Percentiles rank a stretch among this genome's conserved stretches.
Evolutionary conservation across 2,113 vertebrate genomes (phyloP).

Genomic region (Pimephales promelas): DNA sequence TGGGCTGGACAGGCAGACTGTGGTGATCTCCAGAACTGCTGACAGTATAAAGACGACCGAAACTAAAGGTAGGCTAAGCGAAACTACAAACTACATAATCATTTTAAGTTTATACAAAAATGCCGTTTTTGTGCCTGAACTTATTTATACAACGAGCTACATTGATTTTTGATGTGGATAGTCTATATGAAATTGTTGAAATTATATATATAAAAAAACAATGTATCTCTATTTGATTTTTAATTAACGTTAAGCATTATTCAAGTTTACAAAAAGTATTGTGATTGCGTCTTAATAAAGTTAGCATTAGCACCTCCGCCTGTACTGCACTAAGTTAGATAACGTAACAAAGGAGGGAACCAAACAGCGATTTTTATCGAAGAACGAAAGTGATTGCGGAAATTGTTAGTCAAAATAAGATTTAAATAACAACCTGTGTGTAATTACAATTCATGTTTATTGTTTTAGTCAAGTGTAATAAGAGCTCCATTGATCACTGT

Average conservation of each 20-base stretch:
- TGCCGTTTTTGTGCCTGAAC: background rate
- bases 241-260: background rate
- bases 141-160: background rate
- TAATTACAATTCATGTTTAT: background rate
- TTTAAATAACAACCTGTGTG: background rate
- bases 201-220: background rate
- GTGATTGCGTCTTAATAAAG: background rate
- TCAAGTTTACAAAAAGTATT: background rate
- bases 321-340: background rate
- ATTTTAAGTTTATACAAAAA: background rate
- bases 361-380: background rate
- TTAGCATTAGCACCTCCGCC: background rate
- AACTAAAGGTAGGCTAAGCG: slow-evolving; percentile 22
- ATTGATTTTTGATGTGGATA: background rate
- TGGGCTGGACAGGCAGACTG: background rate
- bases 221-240: background rate
- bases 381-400: background rate
- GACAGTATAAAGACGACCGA: background rate
- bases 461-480: background rate
- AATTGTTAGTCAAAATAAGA: background rate
- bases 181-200: background rate
- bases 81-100: background rate
- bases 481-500: background rate
- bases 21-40: background rate
- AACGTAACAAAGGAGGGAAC: background rate